These are phyloP conservation scores for Machimus atricapillus DNA, from an alignment of 2,888 invertebrate genomes.

Conservation along the genomic window DNA sequence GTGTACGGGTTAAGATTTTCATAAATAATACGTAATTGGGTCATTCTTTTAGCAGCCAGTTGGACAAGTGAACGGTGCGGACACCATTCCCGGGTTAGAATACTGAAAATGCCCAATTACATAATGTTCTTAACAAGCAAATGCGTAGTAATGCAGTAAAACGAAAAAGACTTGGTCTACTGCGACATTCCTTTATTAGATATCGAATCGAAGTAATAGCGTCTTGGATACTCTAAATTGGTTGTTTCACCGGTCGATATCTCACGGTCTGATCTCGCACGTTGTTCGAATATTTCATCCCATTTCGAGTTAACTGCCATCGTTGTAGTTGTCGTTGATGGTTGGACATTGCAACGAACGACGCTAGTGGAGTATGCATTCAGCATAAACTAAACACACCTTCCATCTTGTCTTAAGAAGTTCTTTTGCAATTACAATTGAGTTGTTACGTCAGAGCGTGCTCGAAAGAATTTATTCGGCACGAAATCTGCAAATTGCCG, in stretches of 20 bases:
- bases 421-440: slow-evolving; percentile 17
- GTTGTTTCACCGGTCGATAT: background rate
- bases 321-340: background rate
- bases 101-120: background rate
- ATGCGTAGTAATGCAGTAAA: background rate
- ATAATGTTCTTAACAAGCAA: background rate
- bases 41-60: background rate
- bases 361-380: background rate
- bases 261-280: slow-evolving; percentile 4
- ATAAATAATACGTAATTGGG: background rate
- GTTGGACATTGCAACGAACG: background rate
- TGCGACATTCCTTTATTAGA: background rate
- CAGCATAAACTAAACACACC: background rate
- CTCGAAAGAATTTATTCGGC: slow-evolving; percentile 30
- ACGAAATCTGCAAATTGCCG: slow-evolving; percentile 24
- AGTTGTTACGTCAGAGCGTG: slow-evolving; percentile 1
- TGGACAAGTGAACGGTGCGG: background rate
- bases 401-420: background rate
- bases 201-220: background rate
- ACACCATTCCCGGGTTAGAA: background rate
- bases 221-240: slow-evolving; percentile 5
- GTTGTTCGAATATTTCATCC: slow-evolving; percentile 22
- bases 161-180: background rate
- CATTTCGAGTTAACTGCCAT: background rate
- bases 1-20: background rate